phyloP scores from a whole-genome alignment of 2,888 invertebrate genomes.

The Ectemnius lituratus region DNA sequence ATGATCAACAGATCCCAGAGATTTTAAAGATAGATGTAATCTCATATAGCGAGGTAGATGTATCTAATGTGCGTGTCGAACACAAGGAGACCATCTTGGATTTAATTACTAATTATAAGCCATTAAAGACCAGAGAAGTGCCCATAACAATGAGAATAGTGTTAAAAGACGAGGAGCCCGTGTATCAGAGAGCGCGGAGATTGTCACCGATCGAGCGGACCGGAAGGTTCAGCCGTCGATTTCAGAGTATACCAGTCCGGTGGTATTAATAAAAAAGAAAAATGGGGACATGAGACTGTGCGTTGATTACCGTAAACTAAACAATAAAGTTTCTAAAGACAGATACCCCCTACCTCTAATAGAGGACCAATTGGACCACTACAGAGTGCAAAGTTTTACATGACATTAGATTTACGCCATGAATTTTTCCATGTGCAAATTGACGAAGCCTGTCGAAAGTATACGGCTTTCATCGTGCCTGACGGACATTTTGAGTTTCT shows the following conservation, averaged over 20 bases:
- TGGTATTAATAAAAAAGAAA: neutral
- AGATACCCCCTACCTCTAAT: conserved; percentile 6
- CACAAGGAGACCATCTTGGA: too few species aligned
- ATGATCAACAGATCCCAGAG: too few species aligned
- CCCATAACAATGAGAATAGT: too few species aligned
- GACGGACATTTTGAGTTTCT: conserved; percentile 58
- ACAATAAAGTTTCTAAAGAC: conserved; percentile 1
- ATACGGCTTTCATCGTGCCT: conserved; percentile 60
- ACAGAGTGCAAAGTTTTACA: neutral
- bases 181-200: too few species aligned
- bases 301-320: conserved; percentile 6
- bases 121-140: too few species aligned
- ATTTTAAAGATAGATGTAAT: too few species aligned
- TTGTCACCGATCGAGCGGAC: too few species aligned
- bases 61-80: too few species aligned
- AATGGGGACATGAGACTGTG: neutral
- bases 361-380: conserved; percentile 15
- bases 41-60: too few species aligned
- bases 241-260: neutral
- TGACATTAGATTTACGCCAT: conserved; percentile 37
- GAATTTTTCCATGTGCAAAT: conserved; percentile 63
- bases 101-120: too few species aligned
- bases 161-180: too few species aligned
- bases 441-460: conserved; percentile 51
- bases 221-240: too few species aligned